These are phyloP conservation scores for Microhierax caerulescens DNA, from an alignment of 2,797 vertebrate species.

Conservation along the genomic window DNA sequence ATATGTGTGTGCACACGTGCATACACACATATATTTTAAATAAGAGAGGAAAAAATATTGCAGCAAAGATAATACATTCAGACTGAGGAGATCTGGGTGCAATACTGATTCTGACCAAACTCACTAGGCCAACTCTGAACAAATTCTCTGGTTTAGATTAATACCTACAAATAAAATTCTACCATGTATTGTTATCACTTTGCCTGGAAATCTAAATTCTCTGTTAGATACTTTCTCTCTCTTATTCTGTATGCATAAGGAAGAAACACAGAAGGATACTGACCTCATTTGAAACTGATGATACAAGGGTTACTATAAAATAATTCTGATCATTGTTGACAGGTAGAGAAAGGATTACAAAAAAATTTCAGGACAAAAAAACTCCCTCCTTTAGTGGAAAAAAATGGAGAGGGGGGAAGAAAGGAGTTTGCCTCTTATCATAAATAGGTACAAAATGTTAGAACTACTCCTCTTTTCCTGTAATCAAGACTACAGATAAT, in stretches of 20 bases:
- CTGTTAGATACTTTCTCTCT: neutral
- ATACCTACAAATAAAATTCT: neutral
- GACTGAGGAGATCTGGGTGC: neutral
- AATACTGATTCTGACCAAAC: neutral
- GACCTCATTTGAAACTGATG: neutral
- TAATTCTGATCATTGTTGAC: neutral
- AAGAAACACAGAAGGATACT: neutral
- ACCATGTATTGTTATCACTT: neutral
- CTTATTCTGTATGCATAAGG: neutral
- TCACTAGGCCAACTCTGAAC: neutral
- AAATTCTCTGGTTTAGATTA: neutral
- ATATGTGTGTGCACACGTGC: rapidly evolving
- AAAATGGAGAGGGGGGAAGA: neutral
- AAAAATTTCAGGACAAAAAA: neutral
- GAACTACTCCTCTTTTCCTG: neutral
- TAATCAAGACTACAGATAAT: conserved; percentile 18
- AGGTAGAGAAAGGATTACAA: neutral
- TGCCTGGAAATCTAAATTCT: neutral
- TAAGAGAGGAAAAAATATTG: neutral
- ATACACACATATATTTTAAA: neutral
- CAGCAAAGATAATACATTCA: neutral
- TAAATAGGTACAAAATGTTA: neutral
- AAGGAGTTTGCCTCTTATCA: neutral
- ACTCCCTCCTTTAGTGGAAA: neutral
- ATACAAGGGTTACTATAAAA: neutral